These are phyloP conservation scores for Ictalurus punctatus DNA, from an alignment of 2,113 vertebrate genomes.

Conservation along the genomic window DNA sequence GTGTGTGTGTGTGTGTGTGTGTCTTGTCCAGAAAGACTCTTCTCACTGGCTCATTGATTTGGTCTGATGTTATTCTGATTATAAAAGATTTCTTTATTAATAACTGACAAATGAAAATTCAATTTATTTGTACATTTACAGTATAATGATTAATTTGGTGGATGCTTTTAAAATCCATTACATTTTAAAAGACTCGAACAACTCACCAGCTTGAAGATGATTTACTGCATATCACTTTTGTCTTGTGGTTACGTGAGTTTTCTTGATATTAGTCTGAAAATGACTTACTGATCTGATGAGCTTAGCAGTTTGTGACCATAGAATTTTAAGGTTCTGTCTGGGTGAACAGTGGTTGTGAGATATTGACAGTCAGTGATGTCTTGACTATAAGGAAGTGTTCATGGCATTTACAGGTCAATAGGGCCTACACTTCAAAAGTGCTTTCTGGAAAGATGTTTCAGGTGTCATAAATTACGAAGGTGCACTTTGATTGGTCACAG, in stretches of 20 bases:
- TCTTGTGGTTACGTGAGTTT: not conserved
- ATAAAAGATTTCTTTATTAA: not conserved
- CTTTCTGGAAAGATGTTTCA: not conserved
- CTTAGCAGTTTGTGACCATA: not conserved
- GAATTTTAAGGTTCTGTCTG: not conserved
- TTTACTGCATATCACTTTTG: not conserved
- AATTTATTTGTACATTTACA: not conserved
- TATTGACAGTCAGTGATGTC: not conserved
- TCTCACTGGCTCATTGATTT: not conserved
- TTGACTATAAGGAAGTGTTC: not conserved
- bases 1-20: not conserved
- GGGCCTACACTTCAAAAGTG: not conserved
- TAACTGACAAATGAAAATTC: not conserved
- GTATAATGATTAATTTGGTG: not conserved
- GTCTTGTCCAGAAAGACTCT: not conserved
- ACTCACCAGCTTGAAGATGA: not conserved
- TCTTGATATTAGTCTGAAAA: not conserved
- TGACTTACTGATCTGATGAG: not conserved
- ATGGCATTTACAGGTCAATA: not conserved
- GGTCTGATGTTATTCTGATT: not conserved
- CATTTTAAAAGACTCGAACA: not conserved
- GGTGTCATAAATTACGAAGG: not conserved
- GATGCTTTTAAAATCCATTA: not conserved
- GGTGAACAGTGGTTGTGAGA: not conserved
- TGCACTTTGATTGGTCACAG: not conserved